Conservation (phyloP, 2,888 invertebrate genomes). For the Sclerodermus sp. region DNA sequence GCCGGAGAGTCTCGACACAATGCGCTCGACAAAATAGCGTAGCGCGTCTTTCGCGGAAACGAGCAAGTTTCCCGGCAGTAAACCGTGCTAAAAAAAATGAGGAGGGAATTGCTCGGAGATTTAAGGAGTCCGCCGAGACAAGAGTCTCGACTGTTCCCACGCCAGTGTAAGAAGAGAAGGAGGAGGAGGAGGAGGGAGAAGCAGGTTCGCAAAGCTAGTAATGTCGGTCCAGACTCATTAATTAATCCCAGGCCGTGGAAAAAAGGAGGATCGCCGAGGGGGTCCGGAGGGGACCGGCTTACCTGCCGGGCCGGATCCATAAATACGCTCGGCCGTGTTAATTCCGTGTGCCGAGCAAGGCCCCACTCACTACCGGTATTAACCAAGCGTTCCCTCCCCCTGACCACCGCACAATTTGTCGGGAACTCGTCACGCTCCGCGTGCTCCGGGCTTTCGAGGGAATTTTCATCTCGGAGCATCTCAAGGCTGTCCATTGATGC, state of each 20-base stretch:
- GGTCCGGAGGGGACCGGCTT: no score
- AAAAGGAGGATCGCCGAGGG: slow-evolving; percentile 6
- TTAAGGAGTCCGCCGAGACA: no score
- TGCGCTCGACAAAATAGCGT: no score
- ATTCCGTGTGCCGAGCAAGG: slow-evolving; percentile 38
- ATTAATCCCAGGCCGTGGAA: slow-evolving; percentile 41
- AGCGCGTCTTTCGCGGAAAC: no score
- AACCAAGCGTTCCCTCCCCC: neutral
- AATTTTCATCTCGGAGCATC: slow-evolving; percentile 3
- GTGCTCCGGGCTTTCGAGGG: neutral
- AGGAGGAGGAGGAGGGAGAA: neutral
- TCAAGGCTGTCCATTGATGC: no score
- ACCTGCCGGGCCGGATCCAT: slow-evolving; percentile 37
- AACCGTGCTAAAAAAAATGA: no score
- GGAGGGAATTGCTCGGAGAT: no score
- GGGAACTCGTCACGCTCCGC: slow-evolving; percentile 1
- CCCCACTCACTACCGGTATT: slow-evolving; percentile 1
- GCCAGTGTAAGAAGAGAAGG: no score
- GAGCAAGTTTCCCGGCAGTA: no score
- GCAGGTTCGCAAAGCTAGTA: slow-evolving; percentile 33
- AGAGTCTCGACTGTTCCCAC: no score
- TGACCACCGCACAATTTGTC: slow-evolving; percentile 1
- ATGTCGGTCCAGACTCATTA: slow-evolving; percentile 42
- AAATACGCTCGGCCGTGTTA: slow-evolving; percentile 51
- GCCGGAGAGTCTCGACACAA: no score